Percentiles rank a stretch among this genome's conserved stretches.
phyloP scores from a whole-genome alignment of 2,113 vertebrate genomes.

The Phyllostomus discolor region DNA sequence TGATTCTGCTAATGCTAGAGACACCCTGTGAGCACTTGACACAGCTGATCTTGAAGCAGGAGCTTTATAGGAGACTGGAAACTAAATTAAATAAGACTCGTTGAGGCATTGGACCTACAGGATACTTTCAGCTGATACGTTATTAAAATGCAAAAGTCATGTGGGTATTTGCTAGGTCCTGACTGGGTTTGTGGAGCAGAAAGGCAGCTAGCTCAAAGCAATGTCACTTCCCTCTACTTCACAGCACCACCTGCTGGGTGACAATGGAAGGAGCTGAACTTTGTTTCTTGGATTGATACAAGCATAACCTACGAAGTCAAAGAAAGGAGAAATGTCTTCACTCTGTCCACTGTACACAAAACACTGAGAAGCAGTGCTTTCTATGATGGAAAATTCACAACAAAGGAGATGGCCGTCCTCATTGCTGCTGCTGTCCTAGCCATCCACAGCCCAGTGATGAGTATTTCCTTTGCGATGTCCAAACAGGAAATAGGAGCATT shows the following conservation, averaged over 20 bases:
- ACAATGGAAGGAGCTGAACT: neutral
- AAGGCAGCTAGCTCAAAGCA: neutral
- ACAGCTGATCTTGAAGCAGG: neutral
- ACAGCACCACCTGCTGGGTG: conserved; percentile 79
- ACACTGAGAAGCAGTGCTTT: neutral
- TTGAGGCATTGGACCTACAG: neutral
- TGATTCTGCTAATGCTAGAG: neutral
- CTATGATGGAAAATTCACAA: neutral
- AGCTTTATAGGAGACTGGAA: conserved; percentile 32
- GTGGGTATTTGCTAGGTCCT: neutral
- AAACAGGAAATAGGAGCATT: conserved; percentile 75
- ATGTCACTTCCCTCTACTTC: conserved; percentile 55
- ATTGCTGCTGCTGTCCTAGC: conserved; percentile 44
- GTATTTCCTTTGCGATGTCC: conserved; percentile 65
- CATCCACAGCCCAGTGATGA: conserved; percentile 55
- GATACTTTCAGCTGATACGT: neutral
- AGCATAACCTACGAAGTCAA: neutral
- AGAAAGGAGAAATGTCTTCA: conserved; percentile 43
- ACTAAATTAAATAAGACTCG: neutral
- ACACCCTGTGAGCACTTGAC: neutral
- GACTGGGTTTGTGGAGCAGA: conserved; percentile 8
- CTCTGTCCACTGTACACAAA: neutral
- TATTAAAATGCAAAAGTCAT: neutral
- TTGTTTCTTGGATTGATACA: neutral
- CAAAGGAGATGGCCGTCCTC: conserved; percentile 18